Conservation (phyloP, 2,888 invertebrate species). For the Syritta pipiens region DNA sequence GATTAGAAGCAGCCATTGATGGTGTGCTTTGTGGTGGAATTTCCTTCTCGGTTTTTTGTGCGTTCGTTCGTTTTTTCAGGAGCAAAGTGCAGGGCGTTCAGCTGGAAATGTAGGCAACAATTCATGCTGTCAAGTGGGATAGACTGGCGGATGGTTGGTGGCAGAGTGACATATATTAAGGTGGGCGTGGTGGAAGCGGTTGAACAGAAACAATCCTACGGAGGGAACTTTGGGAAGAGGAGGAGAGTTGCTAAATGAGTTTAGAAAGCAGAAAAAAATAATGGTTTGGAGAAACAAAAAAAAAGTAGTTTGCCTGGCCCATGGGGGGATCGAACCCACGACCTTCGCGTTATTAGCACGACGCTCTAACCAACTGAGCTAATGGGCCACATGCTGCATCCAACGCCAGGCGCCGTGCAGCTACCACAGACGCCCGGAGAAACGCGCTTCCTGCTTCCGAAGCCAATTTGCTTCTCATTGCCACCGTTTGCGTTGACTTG, state of each 20-base stretch:
- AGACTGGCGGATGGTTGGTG: no score
- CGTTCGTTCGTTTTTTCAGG: neutral
- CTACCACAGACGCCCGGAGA: neutral
- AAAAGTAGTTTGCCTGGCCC: conserved; percentile 53
- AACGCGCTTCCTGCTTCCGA: conserved; percentile 3
- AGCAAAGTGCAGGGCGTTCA: neutral
- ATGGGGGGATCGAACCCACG: conserved; percentile 71
- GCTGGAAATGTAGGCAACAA: neutral
- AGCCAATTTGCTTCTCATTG: neutral
- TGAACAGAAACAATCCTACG: no score
- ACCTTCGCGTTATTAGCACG: conserved; percentile 72
- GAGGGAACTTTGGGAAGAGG: no score
- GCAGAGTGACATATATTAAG: no score
- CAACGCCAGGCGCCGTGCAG: no score
- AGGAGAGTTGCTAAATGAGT: no score
- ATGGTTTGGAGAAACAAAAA: no score
- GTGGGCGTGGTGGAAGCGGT: no score
- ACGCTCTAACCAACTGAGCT: conserved; percentile 71
- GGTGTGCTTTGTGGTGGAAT: neutral
- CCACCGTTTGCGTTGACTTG: neutral
- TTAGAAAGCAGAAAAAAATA: no score
- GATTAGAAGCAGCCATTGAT: conserved; percentile 26
- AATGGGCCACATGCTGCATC: conserved; percentile 65
- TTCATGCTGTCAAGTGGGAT: no score
- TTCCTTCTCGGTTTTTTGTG: no score